Evolutionary conservation across 2,113 vertebrate genomes (phyloP).

Genomic region (Sinocyclocheilus grahami): DNA sequence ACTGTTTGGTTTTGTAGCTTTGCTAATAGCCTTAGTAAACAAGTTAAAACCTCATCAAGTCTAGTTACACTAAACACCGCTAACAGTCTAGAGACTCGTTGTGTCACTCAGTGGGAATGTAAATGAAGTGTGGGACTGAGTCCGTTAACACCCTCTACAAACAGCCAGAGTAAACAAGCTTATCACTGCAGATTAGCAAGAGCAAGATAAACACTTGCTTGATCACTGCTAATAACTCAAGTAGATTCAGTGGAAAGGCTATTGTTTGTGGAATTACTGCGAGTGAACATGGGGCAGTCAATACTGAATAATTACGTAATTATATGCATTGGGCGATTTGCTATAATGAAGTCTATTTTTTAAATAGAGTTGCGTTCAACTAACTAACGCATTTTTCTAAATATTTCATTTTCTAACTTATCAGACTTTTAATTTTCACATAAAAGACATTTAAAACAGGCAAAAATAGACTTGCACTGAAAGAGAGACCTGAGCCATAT

Average conservation of each 20-base stretch:
- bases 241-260: constrained; percentile 47
- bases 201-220: constrained; percentile 64
- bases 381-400: not conserved
- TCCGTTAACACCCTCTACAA: constrained; percentile 71
- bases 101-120: constrained; percentile 58
- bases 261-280: constrained; percentile 44
- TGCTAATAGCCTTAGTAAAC: constrained; percentile 24
- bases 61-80: constrained; percentile 31
- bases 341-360: not conserved
- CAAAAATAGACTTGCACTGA: too few species aligned
- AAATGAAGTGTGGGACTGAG: constrained; percentile 50
- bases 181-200: constrained; percentile 69
- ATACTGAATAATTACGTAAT: not conserved
- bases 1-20: not conserved
- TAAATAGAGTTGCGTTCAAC: not conserved
- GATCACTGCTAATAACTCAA: constrained; percentile 41
- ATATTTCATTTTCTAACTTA: too few species aligned
- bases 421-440: too few species aligned
- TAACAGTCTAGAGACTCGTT: constrained; percentile 5
- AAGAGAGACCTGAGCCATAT: too few species aligned
- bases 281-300: not conserved
- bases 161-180: constrained; percentile 70
- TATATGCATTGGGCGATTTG: not conserved
- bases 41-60: not conserved
- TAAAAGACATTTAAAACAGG: too few species aligned